Percentiles rank a stretch among this genome's conserved stretches.
These are phyloP conservation scores for Pimephales promelas DNA, from an alignment of 2,113 vertebrate genomes.

Conservation along the genomic window DNA sequence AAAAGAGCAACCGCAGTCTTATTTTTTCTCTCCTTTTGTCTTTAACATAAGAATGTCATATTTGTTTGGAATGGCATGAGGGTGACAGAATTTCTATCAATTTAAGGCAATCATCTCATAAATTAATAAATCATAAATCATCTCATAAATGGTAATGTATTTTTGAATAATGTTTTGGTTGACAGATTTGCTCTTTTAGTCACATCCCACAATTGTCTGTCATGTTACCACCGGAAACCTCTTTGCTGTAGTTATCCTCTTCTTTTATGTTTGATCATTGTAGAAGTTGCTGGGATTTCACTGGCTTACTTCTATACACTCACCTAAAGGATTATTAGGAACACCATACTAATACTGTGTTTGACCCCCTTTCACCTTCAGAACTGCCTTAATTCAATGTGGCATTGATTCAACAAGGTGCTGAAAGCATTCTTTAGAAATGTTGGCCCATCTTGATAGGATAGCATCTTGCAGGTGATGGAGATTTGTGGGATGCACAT, in stretches of 20 bases:
- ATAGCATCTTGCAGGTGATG: too few relatives aligned
- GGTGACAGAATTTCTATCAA: neutral
- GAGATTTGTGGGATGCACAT: too few relatives aligned
- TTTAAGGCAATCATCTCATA: neutral
- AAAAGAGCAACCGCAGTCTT: neutral
- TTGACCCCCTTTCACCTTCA: too few relatives aligned
- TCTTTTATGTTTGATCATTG: constrained; percentile 5
- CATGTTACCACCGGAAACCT: constrained; percentile 4
- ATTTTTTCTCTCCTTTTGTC: neutral
- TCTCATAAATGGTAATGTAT: neutral
- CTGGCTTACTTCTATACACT: neutral
- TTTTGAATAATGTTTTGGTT: neutral
- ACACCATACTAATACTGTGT: too few relatives aligned
- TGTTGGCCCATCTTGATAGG: too few relatives aligned
- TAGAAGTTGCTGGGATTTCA: constrained; percentile 15
- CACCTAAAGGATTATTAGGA: too few relatives aligned
- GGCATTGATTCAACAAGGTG: too few relatives aligned
- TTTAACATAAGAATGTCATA: neutral
- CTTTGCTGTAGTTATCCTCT: neutral
- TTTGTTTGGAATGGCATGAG: neutral
- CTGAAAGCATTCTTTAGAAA: too few relatives aligned
- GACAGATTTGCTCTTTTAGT: neutral
- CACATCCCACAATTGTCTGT: neutral
- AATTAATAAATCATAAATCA: neutral
- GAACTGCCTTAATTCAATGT: too few relatives aligned